Evolutionary conservation across 2,888 invertebrate species (phyloP), one percentile per base, ranked within the genome.

Genomic region (Lepidonotus clava): DNA sequence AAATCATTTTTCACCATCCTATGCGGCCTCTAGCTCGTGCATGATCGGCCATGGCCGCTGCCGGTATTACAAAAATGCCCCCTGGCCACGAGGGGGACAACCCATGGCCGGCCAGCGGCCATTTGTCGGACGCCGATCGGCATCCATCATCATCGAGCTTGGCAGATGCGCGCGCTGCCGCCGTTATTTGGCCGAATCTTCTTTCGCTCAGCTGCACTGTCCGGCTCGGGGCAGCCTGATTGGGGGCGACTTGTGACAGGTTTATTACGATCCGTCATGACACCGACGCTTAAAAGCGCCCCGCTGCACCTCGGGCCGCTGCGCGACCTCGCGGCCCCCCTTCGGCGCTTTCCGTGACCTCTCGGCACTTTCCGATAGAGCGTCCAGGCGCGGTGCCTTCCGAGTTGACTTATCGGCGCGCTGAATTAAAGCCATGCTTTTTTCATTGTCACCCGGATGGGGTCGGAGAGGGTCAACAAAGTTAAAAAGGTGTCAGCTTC

Each of bases 251-350:
- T 80, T 80, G 80, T 80, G 80, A 80, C 80, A 80, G 80, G 80
- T 80, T 80, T 80, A 80, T 80, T 80, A 80, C 80, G 80, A 80
- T 80, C 80, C 80, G 80, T 80, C 80, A 80, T 80, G 80, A 80
- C 80, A 80, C 46, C 24, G 80, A 41, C 80, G 80, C 46, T 80
- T 80, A 80, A 80, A 80, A 80, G 80, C 80, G 80, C 71, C 36
- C 71, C 71, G 71, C 71, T 28, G 80, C 80, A 32, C 80, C 80
- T 51, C 51, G 46, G 51, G 80, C 80, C 41, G 28, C 46, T 80
- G 46, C 46, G 41, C 46, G 80, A 80, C 80, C 80, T n/a, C 80
- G 41, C 80, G 80, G 80, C 11, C 80, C 80, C n/a, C 71, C 80
- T 32, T 51, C 51, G 80, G 51, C 46, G 32, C 80, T 51, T 51